Percentiles rank a stretch among this genome's conserved stretches.
Evolutionary conservation across 1,140 invertebrate species (phyloP).

Genomic region (Pogonomyrmex californicus): DNA sequence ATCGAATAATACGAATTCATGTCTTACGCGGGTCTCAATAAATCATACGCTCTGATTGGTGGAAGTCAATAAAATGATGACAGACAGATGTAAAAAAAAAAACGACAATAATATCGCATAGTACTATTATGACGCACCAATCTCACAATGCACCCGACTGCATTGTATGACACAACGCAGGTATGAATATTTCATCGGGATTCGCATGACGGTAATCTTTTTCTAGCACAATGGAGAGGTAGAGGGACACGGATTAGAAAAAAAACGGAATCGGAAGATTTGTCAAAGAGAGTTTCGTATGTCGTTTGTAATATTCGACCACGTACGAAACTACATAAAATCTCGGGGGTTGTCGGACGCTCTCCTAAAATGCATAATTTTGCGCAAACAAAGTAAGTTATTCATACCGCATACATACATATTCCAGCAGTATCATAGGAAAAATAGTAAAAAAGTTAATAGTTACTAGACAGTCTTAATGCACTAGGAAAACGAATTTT

Average conservation of each 20-base stretch:
- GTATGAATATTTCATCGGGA: conserved; percentile 72
- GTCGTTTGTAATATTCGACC: conserved; percentile 10
- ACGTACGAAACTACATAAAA: background rate
- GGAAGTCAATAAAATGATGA: conserved; percentile 67
- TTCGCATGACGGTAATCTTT: conserved; percentile 67
- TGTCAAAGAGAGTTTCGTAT: conserved; percentile 41
- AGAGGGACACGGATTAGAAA: conserved; percentile 36
- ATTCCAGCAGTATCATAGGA: conserved; percentile 11
- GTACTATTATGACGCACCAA: conserved; percentile 65
- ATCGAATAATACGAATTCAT: conserved; percentile 17
- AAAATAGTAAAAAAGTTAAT: conserved; percentile 46
- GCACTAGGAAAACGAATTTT: conserved; percentile 48
- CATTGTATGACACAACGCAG: conserved; percentile 61
- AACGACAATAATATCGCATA: conserved; percentile 64
- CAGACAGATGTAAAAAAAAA: conserved; percentile 15
- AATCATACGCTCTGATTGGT: conserved; percentile 67
- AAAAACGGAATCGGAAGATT: conserved; percentile 27
- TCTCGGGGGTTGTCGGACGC: background rate
- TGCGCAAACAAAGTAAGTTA: background rate
- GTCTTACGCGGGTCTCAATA: conserved; percentile 62
- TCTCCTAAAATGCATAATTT: conserved; percentile 4
- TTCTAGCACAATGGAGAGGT: conserved; percentile 29
- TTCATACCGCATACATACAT: conserved; percentile 14
- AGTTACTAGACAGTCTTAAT: conserved; percentile 51
- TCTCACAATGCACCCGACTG: conserved; percentile 65